These are phyloP conservation scores for Gadopsis marmoratus DNA, from an alignment of 2,797 vertebrate species.

Conservation along the genomic window DNA sequence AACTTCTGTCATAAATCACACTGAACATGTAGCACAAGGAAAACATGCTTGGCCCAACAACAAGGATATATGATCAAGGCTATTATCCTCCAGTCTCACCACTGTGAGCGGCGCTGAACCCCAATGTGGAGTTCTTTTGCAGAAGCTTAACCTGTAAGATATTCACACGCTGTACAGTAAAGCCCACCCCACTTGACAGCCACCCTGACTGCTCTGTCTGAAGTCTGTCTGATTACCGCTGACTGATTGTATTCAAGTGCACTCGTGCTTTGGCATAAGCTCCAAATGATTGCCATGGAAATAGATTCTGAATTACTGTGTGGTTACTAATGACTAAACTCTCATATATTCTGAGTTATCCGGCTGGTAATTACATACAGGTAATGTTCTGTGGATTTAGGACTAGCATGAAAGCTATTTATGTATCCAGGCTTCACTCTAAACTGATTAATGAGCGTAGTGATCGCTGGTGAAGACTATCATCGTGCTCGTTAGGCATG, in stretches of 20 bases:
- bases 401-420: constrained; percentile 62
- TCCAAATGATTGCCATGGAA: constrained; percentile 35
- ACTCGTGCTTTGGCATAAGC: constrained; percentile 4
- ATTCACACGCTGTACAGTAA: not conserved
- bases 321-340: constrained; percentile 34
- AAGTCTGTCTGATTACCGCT: constrained; percentile 47
- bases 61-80: constrained; percentile 37
- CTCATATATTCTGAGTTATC: constrained; percentile 50
- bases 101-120: not conserved
- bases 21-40: constrained; percentile 23
- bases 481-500: constrained; percentile 66
- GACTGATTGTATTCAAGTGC: constrained; percentile 43
- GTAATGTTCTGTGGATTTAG: constrained; percentile 63
- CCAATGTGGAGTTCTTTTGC: constrained; percentile 5
- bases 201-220: constrained; percentile 23
- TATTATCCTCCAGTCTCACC: constrained; percentile 19
- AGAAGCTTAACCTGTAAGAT: constrained; percentile 25
- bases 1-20: constrained; percentile 66
- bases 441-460: constrained; percentile 72
- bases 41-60: constrained; percentile 38
- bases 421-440: constrained; percentile 68
- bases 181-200: constrained; percentile 15
- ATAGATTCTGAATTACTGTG: constrained; percentile 34
- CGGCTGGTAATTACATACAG: constrained; percentile 60
- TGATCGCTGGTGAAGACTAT: constrained; percentile 72